Base-by-base conservation (phyloP, 2,113 vertebrate genomes). In the Thunnus thynnus region DNA sequence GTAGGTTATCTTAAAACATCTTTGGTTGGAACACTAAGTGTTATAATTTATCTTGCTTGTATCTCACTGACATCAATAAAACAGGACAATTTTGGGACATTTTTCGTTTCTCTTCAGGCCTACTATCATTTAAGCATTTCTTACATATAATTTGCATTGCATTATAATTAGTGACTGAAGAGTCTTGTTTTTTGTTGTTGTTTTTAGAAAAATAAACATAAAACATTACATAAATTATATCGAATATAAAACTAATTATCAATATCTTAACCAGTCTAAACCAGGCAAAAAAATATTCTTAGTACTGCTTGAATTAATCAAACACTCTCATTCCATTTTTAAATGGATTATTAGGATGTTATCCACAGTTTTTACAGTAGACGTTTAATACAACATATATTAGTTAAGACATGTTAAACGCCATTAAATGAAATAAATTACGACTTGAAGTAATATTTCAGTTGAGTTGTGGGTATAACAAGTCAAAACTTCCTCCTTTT, bases 11-110 rank as follows among this genome's bases (percentile, higher is more conserved):
- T 11, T 93, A 93, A 44, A 74, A 60, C 14, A 47, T 52, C 90
- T 94, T 57, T 36, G 50, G 27, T 60, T 76, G 9, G 18, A 72
- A 71, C 1, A 32, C 1, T 47, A 65, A 14, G 36, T 93, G 36
- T 94, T 76, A 55, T 95, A 75, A 95, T 96, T 96, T 94, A 95
- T 95, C 93, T 89, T 93, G 94, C 32, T 54, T 62, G 27, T 72
- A 50, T 55, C 2, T 83, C 51, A 27, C 8, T 60, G 41, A 12
- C 10, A 20, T 76, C 18, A 87, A 76, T 84, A 77, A 85, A 88
- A 75, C 41, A 55, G 63, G 25, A 74, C 7, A 1, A 27, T 30
- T 41, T 84, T 60, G 77, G 57, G 65, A 71, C 13, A 57, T 56
- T 50, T 20, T 50, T 48, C 4, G 2, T 60, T 75, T 27, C 12